Percentiles rank a stretch among this genome's conserved stretches.
Conservation (phyloP, 2,797 vertebrate genomes). For the Tenualosa ilisha region DNA sequence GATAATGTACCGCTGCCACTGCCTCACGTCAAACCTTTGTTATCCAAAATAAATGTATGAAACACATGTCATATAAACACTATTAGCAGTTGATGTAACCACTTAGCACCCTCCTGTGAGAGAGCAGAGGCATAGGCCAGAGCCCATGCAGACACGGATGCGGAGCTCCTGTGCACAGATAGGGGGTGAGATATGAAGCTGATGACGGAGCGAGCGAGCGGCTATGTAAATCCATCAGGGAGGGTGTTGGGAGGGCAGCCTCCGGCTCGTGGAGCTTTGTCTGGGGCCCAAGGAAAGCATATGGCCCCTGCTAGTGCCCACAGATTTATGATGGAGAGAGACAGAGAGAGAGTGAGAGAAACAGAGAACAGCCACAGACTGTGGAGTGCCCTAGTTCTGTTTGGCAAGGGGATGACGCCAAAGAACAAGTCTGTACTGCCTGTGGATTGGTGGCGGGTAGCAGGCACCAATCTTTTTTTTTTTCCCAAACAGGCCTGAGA, state of each 20-base stretch:
- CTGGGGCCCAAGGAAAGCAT: conserved; percentile 22
- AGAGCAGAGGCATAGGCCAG: not conserved
- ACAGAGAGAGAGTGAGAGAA: not conserved
- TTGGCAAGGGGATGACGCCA: not conserved
- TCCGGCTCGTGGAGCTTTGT: not conserved
- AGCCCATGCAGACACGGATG: not conserved
- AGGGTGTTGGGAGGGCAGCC: conserved; percentile 7
- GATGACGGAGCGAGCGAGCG: not conserved
- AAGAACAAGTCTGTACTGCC: not conserved
- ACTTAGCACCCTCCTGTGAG: not conserved
- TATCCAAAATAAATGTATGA: not conserved
- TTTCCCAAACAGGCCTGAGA: not conserved
- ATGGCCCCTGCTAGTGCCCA: conserved; percentile 13
- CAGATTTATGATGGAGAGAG: conserved; percentile 13
- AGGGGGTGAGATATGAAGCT: not conserved
- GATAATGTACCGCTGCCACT: not conserved
- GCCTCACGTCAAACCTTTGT: not conserved
- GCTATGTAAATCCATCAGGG: conserved; percentile 22
- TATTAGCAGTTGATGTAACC: not conserved
- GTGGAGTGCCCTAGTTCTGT: not conserved
- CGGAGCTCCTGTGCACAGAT: not conserved
- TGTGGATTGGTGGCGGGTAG: not conserved
- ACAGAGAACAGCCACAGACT: not conserved
- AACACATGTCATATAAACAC: not conserved
- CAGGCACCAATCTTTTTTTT: conserved; percentile 14